Base-by-base conservation (phyloP, 2,888 invertebrate species). In the Orthosia incerta region DNA sequence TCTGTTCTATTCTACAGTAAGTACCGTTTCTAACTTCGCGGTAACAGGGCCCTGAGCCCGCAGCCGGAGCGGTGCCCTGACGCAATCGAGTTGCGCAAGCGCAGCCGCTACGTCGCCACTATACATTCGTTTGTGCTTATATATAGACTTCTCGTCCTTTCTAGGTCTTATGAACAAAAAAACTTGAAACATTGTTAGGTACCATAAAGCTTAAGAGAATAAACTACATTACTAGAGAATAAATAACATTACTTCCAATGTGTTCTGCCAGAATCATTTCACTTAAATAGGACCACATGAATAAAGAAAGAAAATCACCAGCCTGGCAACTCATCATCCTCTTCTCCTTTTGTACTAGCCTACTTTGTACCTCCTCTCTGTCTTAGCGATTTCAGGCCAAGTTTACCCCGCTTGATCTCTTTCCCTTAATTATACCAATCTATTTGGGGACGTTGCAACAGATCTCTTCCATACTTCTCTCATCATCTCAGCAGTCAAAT, bases 61-160 rank as follows among this genome's bases (percentile, higher is more conserved):
- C 45, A 80, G 79, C 77, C 73, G 70, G 71, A 86, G 80, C 83
- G 71, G 74, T 80, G 82, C 83, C 79, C 83, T 89, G 89, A 87
- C 89, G 88, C 90, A 91, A 91, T 76, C 60, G 51, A 20, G 71
- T 91, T 91, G 89, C 89, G 91, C 88, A 91, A 91, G 82, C 79
- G 78, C 74, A 81, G 79, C 69, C 61, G 57, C 64, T 68, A 68
- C 71, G 70, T 72, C 57, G 76, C 62, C 61, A 67, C 46, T 71
- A 71, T 66, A 68, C 61, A 76, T 73, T 82, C 63, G 56, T 55
- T 63, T 60, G 9, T 55, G 56, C 56, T 74, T 56, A 39, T 12
- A 15, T 4, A n/a, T n/a, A 23, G 20, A 15, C n/a, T 61, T 71
- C 62, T 74, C 39, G 71, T 68, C 57, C 57, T 68, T 63, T 63